These are phyloP conservation scores for Drosophila nannoptera DNA, from an alignment of 1,140 invertebrate species.

Conservation along the genomic window DNA sequence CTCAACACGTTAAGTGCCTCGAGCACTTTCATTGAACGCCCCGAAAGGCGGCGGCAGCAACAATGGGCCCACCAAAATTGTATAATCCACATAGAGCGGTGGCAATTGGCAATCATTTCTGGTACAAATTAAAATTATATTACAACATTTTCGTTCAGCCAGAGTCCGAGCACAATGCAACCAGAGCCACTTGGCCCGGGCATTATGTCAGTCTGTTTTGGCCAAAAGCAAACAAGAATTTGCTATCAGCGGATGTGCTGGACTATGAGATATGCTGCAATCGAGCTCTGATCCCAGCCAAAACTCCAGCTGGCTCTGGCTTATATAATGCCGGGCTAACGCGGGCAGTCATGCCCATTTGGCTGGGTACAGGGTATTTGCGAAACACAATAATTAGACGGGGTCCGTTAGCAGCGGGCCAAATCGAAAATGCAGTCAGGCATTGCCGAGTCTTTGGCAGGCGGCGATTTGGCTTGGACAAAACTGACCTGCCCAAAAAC, in stretches of 20 bases:
- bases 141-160: slow-evolving; percentile 69
- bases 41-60: slow-evolving; percentile 8
- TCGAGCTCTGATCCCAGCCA: background rate
- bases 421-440: slow-evolving; percentile 73
- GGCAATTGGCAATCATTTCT: slow-evolving; percentile 74
- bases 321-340: background rate
- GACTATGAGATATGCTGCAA: background rate
- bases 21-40: slow-evolving; percentile 40
- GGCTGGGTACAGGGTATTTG: slow-evolving; percentile 24
- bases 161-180: slow-evolving; percentile 37
- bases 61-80: slow-evolving; percentile 42
- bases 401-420: slow-evolving; percentile 35
- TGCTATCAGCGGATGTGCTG: background rate
- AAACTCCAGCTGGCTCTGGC: background rate
- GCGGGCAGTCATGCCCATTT: background rate
- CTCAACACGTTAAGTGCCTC: slow-evolving; percentile 26
- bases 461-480: slow-evolving; percentile 30
- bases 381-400: slow-evolving; percentile 64
- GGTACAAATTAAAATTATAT: slow-evolving; percentile 75
- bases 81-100: slow-evolving; percentile 67
- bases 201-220: slow-evolving; percentile 28
- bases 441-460: slow-evolving; percentile 34
- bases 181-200: slow-evolving; percentile 8
- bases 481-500: slow-evolving; percentile 73
- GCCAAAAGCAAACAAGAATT: slow-evolving; percentile 26